Evolutionary conservation across 2,113 vertebrate genomes (phyloP).

Genomic region (Recurvirostra avosetta): DNA sequence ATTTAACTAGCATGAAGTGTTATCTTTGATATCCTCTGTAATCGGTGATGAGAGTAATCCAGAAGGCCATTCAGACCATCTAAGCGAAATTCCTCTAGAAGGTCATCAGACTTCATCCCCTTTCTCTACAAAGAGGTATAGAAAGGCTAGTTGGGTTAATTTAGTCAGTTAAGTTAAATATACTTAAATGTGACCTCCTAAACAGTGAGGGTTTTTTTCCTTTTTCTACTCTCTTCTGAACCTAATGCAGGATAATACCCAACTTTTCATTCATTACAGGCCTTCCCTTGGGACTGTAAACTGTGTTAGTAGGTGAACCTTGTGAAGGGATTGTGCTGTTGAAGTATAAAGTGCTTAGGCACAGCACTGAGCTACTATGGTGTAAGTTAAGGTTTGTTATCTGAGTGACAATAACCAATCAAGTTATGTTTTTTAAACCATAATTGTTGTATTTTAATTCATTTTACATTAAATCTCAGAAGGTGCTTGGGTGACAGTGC

Average conservation of each 20-base stretch:
- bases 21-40: neutral
- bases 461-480: neutral
- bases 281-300: neutral
- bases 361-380: neutral
- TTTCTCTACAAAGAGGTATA: neutral
- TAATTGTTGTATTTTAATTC: neutral
- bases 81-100: neutral
- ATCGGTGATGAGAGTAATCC: neutral
- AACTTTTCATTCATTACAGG: neutral
- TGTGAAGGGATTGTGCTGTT: neutral
- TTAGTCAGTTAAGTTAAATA: neutral
- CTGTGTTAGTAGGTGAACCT: constrained; percentile 27
- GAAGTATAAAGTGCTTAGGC: neutral
- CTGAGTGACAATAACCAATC: neutral
- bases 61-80: neutral
- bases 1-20: neutral
- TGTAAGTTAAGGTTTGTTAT: neutral
- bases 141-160: neutral
- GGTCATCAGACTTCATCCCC: neutral
- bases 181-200: neutral
- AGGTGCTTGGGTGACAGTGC: neutral
- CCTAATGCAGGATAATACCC: neutral
- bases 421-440: neutral
- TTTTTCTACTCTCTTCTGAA: neutral
- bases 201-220: neutral